Conservation (phyloP, 1,140 invertebrate species). For the Drosophila rufa region DNA sequence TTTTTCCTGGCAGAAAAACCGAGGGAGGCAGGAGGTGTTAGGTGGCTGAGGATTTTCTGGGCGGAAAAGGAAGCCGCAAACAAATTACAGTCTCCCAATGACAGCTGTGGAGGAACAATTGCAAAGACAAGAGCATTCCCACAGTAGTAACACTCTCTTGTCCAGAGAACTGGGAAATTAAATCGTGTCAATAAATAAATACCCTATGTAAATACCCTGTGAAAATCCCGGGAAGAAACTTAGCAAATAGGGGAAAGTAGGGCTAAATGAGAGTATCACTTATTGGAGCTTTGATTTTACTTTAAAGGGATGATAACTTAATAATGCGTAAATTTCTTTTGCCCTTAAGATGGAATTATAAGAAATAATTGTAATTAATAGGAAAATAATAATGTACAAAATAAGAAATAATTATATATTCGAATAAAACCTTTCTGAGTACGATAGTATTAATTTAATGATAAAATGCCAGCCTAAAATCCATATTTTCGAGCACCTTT, state of each 20-base stretch:
- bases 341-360: no score
- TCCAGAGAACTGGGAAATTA: conserved; percentile 7
- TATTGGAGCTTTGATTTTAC: not conserved
- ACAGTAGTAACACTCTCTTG: conserved; percentile 38
- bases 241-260: not conserved
- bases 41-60: conserved; percentile 11
- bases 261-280: not conserved
- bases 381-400: no score
- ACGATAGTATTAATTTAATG: no score
- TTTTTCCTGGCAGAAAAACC: conserved; percentile 10
- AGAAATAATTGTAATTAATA: not conserved
- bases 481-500: no score
- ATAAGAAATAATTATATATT: not conserved
- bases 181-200: conserved; percentile 22
- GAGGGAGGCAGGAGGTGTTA: conserved; percentile 1
- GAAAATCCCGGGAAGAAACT: not conserved
- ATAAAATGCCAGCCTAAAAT: no score
- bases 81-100: conserved; percentile 74
- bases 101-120: conserved; percentile 70
- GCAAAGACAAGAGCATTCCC: conserved; percentile 35
- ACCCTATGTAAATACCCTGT: conserved; percentile 15
- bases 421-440: no score
- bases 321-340: no score
- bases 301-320: no score
- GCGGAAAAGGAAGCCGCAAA: conserved; percentile 46